Percentiles rank a stretch among this genome's conserved stretches.
Evolutionary conservation across 2,113 vertebrate species (phyloP).

Genomic region (Vireo altiloquus): DNA sequence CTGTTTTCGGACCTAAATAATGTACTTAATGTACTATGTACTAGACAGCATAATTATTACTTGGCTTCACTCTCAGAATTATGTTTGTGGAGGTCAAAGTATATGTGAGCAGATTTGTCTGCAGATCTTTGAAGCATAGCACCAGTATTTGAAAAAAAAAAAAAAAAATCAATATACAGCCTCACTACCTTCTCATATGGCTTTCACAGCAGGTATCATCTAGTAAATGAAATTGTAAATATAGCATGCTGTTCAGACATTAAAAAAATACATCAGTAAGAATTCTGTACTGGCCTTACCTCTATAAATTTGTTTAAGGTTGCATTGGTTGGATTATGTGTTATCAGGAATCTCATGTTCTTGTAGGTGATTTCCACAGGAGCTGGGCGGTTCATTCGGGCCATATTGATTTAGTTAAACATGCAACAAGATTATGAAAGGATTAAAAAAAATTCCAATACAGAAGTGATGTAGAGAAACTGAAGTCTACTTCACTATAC

Average conservation of each 20-base stretch:
- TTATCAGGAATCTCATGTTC: constrained; percentile 99
- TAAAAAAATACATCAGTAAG: not conserved
- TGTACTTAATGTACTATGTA: not conserved
- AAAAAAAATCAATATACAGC: not conserved
- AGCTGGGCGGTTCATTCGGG: constrained; percentile 99
- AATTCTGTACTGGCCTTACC: constrained; percentile 75
- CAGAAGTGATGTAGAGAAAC: constrained; percentile 77
- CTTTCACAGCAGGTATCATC: not conserved
- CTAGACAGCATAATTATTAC: not conserved
- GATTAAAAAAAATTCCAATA: constrained; percentile 68
- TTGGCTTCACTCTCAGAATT: not conserved
- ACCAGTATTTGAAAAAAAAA: not conserved
- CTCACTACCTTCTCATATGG: not conserved
- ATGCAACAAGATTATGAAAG: constrained; percentile 71
- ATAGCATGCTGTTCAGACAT: not conserved
- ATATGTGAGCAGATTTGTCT: not conserved
- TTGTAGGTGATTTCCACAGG: constrained; percentile 99
- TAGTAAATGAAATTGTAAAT: not conserved
- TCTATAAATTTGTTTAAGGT: constrained; percentile 99
- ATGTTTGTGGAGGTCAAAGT: not conserved
- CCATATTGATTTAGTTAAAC: constrained; percentile 84
- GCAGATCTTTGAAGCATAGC: not conserved
- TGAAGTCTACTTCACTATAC: constrained; percentile 78
- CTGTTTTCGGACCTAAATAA: not conserved
- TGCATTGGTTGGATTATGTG: constrained; percentile 98